Evolutionary conservation across 1,140 invertebrate species (phyloP).

Genomic region (Ganaspis sp.): DNA sequence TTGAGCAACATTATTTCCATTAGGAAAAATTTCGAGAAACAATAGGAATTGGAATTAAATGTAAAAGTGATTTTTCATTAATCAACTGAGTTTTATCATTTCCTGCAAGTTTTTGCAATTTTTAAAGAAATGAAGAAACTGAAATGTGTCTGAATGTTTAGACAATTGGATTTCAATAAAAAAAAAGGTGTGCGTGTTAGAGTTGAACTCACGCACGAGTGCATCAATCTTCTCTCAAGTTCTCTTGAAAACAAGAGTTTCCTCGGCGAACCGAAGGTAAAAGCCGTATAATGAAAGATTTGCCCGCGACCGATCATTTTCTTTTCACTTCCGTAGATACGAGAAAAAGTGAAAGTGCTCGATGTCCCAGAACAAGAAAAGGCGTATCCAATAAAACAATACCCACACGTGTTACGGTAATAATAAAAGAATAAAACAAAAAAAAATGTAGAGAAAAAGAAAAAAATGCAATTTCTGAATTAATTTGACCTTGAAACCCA

Average conservation of each 20-base stretch:
- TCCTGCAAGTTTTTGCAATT: too few relatives aligned
- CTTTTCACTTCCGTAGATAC: slow-evolving; percentile 67
- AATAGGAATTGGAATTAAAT: too few relatives aligned
- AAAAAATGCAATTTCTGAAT: background rate
- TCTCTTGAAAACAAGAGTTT: slow-evolving; percentile 59
- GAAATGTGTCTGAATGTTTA: background rate
- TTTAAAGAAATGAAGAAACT: too few relatives aligned
- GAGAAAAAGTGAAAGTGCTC: slow-evolving; percentile 64
- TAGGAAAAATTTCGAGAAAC: too few relatives aligned
- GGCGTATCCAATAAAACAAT: background rate
- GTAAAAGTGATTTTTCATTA: too few relatives aligned
- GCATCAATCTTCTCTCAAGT: slow-evolving; percentile 31
- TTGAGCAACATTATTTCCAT: too few relatives aligned
- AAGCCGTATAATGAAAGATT: slow-evolving; percentile 52
- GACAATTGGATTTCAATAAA: slow-evolving; percentile 6
- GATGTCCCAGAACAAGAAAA: slow-evolving; percentile 50
- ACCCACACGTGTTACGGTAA: too few relatives aligned
- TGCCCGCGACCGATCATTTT: slow-evolving; percentile 43
- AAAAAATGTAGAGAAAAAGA: background rate
- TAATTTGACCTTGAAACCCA: slow-evolving; percentile 31
- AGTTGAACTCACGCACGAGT: slow-evolving; percentile 49
- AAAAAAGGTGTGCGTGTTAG: slow-evolving; percentile 19
- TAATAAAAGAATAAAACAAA: background rate
- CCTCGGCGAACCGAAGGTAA: slow-evolving; percentile 38
- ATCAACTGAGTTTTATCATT: too few relatives aligned